Base-by-base conservation (phyloP, 2,797 vertebrate species). In the Oreortyx pictus region DNA sequence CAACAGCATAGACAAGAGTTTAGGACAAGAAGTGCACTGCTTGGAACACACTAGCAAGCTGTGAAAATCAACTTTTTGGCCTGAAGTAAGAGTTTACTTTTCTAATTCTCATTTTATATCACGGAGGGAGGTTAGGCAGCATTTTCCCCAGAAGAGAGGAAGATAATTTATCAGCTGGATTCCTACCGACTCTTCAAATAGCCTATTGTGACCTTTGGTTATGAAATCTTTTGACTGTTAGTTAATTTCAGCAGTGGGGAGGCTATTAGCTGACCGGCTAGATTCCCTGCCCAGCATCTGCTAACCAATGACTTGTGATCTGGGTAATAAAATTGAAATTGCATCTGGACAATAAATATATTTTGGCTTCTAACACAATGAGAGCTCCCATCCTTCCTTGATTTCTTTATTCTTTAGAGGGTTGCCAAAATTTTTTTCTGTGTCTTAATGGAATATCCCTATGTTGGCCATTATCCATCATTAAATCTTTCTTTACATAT, bases 231-330 rank as follows among this genome's bases (percentile, higher is more conserved):
- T 97, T 96, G 95, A 97, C 96, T 97, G 96, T 97, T 98, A 97
- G 97, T 97, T 97, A 98, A 97, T 97, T 98, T 96, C 95, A 97
- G 85, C 95, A 95, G 97, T 96, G 86, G 97, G 97, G 91, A 98
- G 92, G 96, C 96, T 96, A 97, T 98, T 97, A 97, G 84, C 93
- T 98, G 98, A 97, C 97, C 89, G 6, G 70, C 87, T 96, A 97
- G 93, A 96, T 97, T 97, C 92, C 92, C 91, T 96, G 90, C 96
- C 96, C 96, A 97, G 96, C 95, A 95, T 97, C 97, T 96, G 91
- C 92, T 96, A 96, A 94, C 94, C 97, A 97, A 97, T 97, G 96
- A 97, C 88, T 97, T 97, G 96, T 97, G 96, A 96, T 95, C 95
- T 84, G 90, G 61, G 89, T 86, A 95, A 97, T 97, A 97, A 97